Conservation (phyloP, 2,113 vertebrate species). For the Brachirus orientalis region DNA sequence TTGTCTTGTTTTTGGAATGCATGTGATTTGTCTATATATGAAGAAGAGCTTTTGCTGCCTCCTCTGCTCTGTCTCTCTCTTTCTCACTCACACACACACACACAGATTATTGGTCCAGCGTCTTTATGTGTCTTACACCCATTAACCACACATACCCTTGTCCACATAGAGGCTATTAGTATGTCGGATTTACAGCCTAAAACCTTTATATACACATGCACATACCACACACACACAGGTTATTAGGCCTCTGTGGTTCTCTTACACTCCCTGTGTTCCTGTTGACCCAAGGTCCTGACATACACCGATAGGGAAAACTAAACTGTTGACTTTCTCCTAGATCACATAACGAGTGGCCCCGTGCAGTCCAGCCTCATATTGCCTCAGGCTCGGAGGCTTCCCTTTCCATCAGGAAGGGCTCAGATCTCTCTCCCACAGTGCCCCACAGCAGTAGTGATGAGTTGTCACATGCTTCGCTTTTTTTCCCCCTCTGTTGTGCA, state of each 20-base stretch:
- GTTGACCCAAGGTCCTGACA: slow-evolving; percentile 74
- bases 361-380: slow-evolving; percentile 64
- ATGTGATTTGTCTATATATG: slow-evolving; percentile 61
- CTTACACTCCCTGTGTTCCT: slow-evolving; percentile 57
- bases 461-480: neutral
- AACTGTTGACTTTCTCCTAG: slow-evolving; percentile 78
- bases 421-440: slow-evolving; percentile 1
- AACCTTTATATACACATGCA: slow-evolving; percentile 63
- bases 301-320: slow-evolving; percentile 75
- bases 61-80: slow-evolving; percentile 20
- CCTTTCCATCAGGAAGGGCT: slow-evolving; percentile 48
- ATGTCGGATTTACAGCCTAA: slow-evolving; percentile 67
- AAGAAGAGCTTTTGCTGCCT: slow-evolving; percentile 46
- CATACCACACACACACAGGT: slow-evolving; percentile 46
- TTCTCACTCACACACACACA: slow-evolving; percentile 6
- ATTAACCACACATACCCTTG: slow-evolving; percentile 46
- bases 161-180: slow-evolving; percentile 65
- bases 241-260: slow-evolving; percentile 59
- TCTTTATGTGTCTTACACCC: slow-evolving; percentile 40
- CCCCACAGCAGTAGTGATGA: slow-evolving; percentile 5
- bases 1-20: slow-evolving; percentile 68
- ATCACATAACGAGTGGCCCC: slow-evolving; percentile 73
- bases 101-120: slow-evolving; percentile 38
- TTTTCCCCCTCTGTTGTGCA: neutral
- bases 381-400: slow-evolving; percentile 60